Base-by-base conservation (phyloP, 2,797 vertebrate genomes). In the Enteromius argenteus region DNA sequence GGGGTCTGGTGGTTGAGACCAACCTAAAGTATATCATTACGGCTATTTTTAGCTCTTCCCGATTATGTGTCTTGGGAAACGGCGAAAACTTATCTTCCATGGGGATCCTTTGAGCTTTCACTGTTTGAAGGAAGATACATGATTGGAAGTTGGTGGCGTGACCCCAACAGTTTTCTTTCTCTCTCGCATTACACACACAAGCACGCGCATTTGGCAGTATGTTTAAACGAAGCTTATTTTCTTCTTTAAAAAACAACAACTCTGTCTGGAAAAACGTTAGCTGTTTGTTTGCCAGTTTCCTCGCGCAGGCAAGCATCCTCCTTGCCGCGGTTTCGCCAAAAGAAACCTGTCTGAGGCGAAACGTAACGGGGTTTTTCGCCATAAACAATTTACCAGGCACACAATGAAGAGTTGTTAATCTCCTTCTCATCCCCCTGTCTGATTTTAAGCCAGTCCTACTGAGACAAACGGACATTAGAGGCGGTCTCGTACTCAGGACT, bases 361-460 rank as follows among this genome's bases (percentile, higher is more conserved):
- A 23, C 56, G 1, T 23, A 68, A 51, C 46, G 27, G 15, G 5
- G 4, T 21, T 53, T 73, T 7, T 27, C 51, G 21, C 4, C 58
- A 76, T 56, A 35, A 81, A 73, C 37, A 76, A 76, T 35, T 83
- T 21, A 5, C 37, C 44, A 44, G 19, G 32, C 44, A 53, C 35
- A 83, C 81, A 83, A 67, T 19, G 58, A 68, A 58, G 49, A 46
- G 62, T 67, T 53, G 56, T 64, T 67, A 62, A 71, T 84, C 35
- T 21, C 49, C 7, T 66, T 39, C 68, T 27, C 78, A 68, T 51
- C 66, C 71, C 88, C 83, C 72, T 69, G 87, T 83, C 81, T 90
- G 73, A 66, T 75, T 85, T 85, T 87, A 89, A 93, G 87, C 91
- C 92, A 91, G 90, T 91, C 92, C 90, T 89, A 76, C 92, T 88